Evolutionary conservation across 2,888 invertebrate genomes (phyloP).

Genomic region (Tridacna crocea): DNA sequence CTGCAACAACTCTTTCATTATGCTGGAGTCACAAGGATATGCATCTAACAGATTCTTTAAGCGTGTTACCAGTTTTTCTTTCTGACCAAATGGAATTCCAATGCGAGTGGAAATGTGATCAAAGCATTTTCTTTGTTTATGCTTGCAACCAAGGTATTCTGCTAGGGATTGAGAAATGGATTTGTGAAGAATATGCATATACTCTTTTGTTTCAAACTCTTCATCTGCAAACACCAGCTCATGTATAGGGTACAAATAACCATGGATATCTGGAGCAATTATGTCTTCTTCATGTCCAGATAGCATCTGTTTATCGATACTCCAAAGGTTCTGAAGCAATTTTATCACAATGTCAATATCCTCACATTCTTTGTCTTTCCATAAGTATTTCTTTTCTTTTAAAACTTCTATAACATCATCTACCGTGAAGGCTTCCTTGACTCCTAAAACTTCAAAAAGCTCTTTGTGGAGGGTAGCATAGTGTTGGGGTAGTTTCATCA

Average conservation of each 20-base stretch:
- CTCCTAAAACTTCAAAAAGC: constrained; percentile 29
- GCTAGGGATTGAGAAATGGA: constrained; percentile 65
- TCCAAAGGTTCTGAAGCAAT: constrained; percentile 31
- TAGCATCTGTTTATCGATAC: not conserved
- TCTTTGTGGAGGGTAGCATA: not conserved
- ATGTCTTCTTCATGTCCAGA: constrained; percentile 30
- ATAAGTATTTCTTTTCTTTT: constrained; percentile 7
- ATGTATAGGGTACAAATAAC: constrained; percentile 58
- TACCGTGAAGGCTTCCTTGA: constrained; percentile 13
- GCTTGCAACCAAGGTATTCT: constrained; percentile 67
- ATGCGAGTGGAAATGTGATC: constrained; percentile 47
- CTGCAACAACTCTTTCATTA: constrained; percentile 81
- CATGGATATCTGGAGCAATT: constrained; percentile 70
- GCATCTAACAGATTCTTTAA: constrained; percentile 75
- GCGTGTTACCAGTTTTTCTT: constrained; percentile 77
- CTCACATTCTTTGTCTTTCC: not conserved
- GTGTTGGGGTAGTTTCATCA: constrained; percentile 16
- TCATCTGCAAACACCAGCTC: constrained; percentile 73
- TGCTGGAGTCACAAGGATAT: constrained; percentile 79
- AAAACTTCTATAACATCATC: constrained; percentile 16
- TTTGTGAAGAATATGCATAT: constrained; percentile 56
- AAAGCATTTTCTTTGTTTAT: constrained; percentile 49
- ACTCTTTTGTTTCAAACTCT: constrained; percentile 64
- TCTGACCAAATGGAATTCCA: constrained; percentile 78
- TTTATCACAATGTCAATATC: constrained; percentile 31